These are phyloP conservation scores for Ganaspis brasiliensis DNA, from an alignment of 2,888 invertebrate species.

Conservation along the genomic window DNA sequence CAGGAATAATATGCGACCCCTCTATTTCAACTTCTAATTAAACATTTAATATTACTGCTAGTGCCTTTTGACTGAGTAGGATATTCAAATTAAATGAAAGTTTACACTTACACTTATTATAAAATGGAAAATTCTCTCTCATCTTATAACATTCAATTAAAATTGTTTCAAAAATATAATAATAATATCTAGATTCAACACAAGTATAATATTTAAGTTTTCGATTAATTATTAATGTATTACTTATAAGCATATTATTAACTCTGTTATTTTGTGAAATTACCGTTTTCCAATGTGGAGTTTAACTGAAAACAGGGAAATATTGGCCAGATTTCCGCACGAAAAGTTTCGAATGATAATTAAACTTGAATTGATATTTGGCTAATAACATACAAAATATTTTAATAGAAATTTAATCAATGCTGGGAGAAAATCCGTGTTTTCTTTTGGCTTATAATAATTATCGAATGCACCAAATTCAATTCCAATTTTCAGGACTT, in stretches of 20 bases:
- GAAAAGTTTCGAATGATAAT: neutral
- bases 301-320: neutral
- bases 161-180: too few relatives aligned
- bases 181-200: too few relatives aligned
- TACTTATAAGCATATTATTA: too few relatives aligned
- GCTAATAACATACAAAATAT: slow-evolving; percentile 18
- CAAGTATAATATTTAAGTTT: too few relatives aligned
- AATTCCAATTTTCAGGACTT: slow-evolving; percentile 40
- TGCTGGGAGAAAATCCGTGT: slow-evolving; percentile 15
- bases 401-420: neutral
- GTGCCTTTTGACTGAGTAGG: slow-evolving; percentile 15
- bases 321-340: neutral
- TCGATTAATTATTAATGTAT: too few relatives aligned
- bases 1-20: slow-evolving; percentile 29
- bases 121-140: too few relatives aligned
- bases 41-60: slow-evolving; percentile 17
- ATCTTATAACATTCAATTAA: too few relatives aligned
- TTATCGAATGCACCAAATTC: slow-evolving; percentile 30
- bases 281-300: neutral
- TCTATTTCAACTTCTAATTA: slow-evolving; percentile 43
- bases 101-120: neutral
- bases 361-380: slow-evolving; percentile 24
- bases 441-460: slow-evolving; percentile 33
- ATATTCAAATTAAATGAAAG: slow-evolving; percentile 16
- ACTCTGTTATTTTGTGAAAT: too few relatives aligned